Evolutionary conservation across 2,888 invertebrate genomes (phyloP).

Genomic region (Pseudanteris insignis): DNA sequence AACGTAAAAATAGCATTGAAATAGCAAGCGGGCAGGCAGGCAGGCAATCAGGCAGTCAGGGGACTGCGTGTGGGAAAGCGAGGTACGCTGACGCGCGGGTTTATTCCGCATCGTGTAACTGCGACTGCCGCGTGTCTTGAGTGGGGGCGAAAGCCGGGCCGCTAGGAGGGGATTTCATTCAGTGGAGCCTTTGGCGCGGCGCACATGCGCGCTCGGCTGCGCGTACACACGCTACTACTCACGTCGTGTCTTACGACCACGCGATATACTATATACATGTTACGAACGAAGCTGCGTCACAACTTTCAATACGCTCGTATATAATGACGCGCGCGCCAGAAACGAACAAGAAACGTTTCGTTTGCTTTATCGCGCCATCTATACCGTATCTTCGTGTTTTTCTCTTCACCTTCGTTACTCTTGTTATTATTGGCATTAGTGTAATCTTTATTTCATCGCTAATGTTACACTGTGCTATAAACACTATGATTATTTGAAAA

Average conservation of each 20-base stretch:
- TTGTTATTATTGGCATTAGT: too few species aligned
- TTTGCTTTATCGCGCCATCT: background rate
- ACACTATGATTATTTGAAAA: too few species aligned
- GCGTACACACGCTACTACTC: conserved; percentile 66
- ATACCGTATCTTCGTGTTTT: background rate
- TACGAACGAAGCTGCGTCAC: conserved; percentile 44
- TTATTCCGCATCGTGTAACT: conserved; percentile 24
- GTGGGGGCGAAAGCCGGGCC: conserved; percentile 8
- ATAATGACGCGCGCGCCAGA: conserved; percentile 33
- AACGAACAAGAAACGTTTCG: background rate
- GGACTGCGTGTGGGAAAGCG: conserved; percentile 23
- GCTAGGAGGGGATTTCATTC: conserved; percentile 61
- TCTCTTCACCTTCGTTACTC: too few species aligned
- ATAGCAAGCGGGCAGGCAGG: conserved; percentile 11
- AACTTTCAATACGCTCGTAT: conserved; percentile 36
- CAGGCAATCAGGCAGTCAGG: background rate
- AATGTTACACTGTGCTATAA: too few species aligned
- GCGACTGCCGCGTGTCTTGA: conserved; percentile 45
- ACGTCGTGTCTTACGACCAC: conserved; percentile 53
- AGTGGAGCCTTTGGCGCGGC: conserved; percentile 52
- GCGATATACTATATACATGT: conserved; percentile 38
- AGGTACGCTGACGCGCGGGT: conserved; percentile 12
- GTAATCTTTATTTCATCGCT: too few species aligned
- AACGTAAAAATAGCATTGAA: conserved; percentile 36
- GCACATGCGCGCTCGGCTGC: conserved; percentile 59